Percentiles rank a stretch among this genome's conserved stretches.
Evolutionary conservation across 2,797 vertebrate species (phyloP).

Genomic region (Spinibarbus caldwelli): DNA sequence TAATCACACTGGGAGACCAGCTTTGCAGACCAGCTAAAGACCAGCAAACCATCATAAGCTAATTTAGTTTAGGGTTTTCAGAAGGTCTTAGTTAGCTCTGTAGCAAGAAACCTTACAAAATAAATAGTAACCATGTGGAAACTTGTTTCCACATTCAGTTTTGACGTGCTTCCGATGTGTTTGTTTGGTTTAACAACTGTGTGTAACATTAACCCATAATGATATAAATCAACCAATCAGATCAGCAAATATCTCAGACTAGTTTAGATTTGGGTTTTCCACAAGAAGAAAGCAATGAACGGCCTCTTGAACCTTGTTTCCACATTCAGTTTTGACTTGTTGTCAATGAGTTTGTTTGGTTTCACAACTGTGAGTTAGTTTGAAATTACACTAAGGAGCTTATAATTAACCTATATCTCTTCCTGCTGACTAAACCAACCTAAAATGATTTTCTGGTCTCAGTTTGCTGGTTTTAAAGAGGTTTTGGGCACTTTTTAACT

Average conservation of each 20-base stretch:
- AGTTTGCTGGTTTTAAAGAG: not conserved
- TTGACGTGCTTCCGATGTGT: not conserved
- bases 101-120: not conserved
- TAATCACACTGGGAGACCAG: not conserved
- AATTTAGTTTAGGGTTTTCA: not conserved
- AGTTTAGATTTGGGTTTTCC: not conserved
- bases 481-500: not conserved
- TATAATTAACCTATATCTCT: not conserved
- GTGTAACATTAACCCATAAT: not conserved
- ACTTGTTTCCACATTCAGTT: not conserved
- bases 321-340: not conserved
- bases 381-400: not conserved
- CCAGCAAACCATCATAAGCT: not conserved
- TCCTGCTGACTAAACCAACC: not conserved
- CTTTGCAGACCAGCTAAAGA: not conserved
- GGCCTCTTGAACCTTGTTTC: not conserved
- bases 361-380: conserved; percentile 11
- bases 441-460: not conserved
- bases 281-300: not conserved
- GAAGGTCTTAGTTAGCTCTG: not conserved
- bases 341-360: conserved; percentile 37
- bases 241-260: no score
- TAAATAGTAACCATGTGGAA: not conserved
- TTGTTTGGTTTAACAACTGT: not conserved
- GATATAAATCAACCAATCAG: no score